Base-by-base conservation (phyloP, 2,888 invertebrate species). In the Drosophila vallismaia region DNA sequence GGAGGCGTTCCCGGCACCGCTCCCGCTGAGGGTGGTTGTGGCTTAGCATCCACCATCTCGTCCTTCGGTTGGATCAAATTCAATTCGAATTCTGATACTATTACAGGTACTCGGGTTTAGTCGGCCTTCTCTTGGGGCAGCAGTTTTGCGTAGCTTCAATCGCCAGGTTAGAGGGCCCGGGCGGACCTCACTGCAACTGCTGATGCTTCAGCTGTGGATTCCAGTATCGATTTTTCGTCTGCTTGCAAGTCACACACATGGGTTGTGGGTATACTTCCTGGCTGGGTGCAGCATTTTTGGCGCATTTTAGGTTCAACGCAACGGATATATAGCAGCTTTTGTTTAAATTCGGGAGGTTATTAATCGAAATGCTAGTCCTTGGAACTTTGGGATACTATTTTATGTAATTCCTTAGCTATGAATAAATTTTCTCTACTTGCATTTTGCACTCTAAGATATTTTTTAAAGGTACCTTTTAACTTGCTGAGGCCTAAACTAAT, bases 1-100 rank as follows among this genome's bases (percentile, higher is more conserved):
- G 91, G 87, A 10, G 91, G 87, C 7, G 84, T 84, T 40, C 78
- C 88, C 50, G 91, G 86, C 29, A 90, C 85, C 4, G 79, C 76
- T 36, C 86, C 86, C 31, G 83, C 67, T 29, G 82, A 70, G 38
- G 81, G 69, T 26, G 72, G 76, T 53, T 71, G 77, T 7, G 89
- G 84, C 62, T 88, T 85, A 38, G 84, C 89, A 56, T 85, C 84
- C 63, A 85, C 84, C 84, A 85, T 85, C 33, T 19, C 12, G 26
- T 7, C 7, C 42, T 19, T 10, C 40, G 52, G 28, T 50, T 36
- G n/a, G n/a, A 12, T 36, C 36, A 36, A 36, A 12, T n/a, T 36
- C 36, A 36, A 36, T 14, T 14, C 50, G 28, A 33, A n/a, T 45
- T 54, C 49, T 29, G 4, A 31, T 14, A 45, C 42, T 48, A 42